Evolutionary conservation across 2,797 vertebrate genomes (phyloP).

Genomic region (Varecia variegata): DNA sequence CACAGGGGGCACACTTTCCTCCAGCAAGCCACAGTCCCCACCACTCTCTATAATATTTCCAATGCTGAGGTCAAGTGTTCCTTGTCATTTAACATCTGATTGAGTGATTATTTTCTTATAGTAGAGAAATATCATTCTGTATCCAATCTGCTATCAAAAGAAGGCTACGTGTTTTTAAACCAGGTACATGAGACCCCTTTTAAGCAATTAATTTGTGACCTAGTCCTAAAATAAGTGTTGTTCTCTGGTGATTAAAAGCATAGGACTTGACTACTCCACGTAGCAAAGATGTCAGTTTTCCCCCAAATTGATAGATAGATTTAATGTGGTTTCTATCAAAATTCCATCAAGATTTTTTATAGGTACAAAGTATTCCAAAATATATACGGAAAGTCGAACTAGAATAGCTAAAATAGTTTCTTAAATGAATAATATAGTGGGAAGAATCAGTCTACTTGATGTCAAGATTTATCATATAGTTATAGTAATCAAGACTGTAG

Average conservation of each 20-base stretch:
- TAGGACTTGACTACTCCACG: background rate
- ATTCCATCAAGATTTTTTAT: background rate
- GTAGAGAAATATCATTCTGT: background rate
- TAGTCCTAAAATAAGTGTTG: background rate
- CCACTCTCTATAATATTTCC: background rate
- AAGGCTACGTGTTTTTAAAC: background rate
- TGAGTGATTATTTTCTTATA: background rate
- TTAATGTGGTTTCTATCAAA: background rate
- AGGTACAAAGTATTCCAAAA: background rate
- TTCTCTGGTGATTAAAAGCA: background rate
- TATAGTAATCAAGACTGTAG: background rate
- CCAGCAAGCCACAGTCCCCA: background rate
- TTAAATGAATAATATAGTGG: background rate
- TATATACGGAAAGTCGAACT: background rate
- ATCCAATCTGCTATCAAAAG: background rate
- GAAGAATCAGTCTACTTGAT: background rate
- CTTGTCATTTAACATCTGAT: background rate
- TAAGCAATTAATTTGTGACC: background rate
- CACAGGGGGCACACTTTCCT: background rate
- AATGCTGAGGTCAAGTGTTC: background rate
- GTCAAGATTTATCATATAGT: background rate
- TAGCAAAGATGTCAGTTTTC: background rate
- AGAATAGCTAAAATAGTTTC: background rate
- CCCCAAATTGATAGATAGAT: background rate
- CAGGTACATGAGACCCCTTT: background rate